Conservation (phyloP, 1,140 invertebrate species). For the Drosophila grimshawi region DNA sequence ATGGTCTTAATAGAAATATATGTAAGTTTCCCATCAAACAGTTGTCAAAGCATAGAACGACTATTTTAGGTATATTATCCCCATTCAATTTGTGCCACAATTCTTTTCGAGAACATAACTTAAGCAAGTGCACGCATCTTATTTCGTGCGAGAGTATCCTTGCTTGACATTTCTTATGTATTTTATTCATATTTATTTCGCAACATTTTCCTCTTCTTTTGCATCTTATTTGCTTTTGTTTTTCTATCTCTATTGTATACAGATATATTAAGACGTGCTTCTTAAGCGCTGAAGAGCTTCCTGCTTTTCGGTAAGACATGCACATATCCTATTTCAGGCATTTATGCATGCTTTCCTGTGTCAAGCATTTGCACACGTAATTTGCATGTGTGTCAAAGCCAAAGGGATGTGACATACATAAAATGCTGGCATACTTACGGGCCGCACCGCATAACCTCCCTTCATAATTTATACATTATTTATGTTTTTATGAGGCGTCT, state of each 20-base stretch:
- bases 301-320: conserved; percentile 58
- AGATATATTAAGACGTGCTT: conserved; percentile 49
- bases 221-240: conserved; percentile 13
- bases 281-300: conserved; percentile 31
- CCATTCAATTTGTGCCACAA: too few species aligned
- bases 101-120: background rate
- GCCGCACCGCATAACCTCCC: conserved; percentile 13
- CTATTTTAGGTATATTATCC: too few species aligned
- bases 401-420: conserved; percentile 21
- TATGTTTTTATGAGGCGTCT: conserved; percentile 48
- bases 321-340: conserved; percentile 36
- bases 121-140: background rate
- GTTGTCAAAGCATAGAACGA: too few species aligned
- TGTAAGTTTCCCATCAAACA: too few species aligned
- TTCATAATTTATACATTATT: conserved; percentile 41
- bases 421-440: conserved; percentile 49
- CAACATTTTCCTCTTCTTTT: conserved; percentile 20
- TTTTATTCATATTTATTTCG: background rate
- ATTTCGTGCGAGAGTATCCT: background rate
- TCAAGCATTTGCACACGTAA: conserved; percentile 26
- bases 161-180: background rate
- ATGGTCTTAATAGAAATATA: too few species aligned
- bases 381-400: conserved; percentile 73
- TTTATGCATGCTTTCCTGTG: conserved; percentile 42
- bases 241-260: conserved; percentile 35